Base-by-base conservation (phyloP, 2,888 invertebrate species). In the Lasioglossum vierecki region DNA sequence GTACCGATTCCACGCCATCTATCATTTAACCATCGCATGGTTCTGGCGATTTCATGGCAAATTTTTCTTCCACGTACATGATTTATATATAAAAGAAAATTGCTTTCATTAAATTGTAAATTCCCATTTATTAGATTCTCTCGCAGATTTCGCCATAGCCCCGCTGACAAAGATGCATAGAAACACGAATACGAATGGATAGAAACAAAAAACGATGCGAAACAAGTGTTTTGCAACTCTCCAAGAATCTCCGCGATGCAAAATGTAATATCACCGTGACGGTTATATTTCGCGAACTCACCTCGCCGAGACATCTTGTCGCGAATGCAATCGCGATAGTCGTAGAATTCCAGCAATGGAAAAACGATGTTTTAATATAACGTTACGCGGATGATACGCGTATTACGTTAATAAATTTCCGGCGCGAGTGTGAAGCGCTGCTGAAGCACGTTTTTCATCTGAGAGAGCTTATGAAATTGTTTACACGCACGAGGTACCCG, bases 361-460 rank as follows among this genome's bases (percentile, higher is more conserved):
- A 35, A 35, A 35, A 53, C 35, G 66, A 35, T 46, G 46, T 66
- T 66, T 66, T 46, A 49, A 49, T 73, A 30, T 53, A n/a, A 73
- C 49, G 53, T 11, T n/a, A 4, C 49, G 26, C 44, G 63, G 22
- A 35, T 6, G 13, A 66, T n/a, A 4, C 35, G 76, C 44, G 63
- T n/a, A 44, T 66, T 35, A 66, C 35, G 60, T 66, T 76, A 76
- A 76, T 66, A 46, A 76, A 76, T 76, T 76, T 76, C 46, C 76
- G 6, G 44, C 30, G 76, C 76, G 35, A 35, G 63, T 44, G 15
- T 13, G 46, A 60, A 70, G 49, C 80, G 63, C 9, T 41, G 63
- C 53, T 49, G 63, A 71, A 75, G 35, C 71, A 63, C 71, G 75
- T 79, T 83, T 84, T 84, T 79, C 75, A 75, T 75, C 46, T 71